Evolutionary conservation across 2,113 vertebrate species (phyloP), one percentile per base, ranked within the genome.

Genomic region (Strix uralensis): DNA sequence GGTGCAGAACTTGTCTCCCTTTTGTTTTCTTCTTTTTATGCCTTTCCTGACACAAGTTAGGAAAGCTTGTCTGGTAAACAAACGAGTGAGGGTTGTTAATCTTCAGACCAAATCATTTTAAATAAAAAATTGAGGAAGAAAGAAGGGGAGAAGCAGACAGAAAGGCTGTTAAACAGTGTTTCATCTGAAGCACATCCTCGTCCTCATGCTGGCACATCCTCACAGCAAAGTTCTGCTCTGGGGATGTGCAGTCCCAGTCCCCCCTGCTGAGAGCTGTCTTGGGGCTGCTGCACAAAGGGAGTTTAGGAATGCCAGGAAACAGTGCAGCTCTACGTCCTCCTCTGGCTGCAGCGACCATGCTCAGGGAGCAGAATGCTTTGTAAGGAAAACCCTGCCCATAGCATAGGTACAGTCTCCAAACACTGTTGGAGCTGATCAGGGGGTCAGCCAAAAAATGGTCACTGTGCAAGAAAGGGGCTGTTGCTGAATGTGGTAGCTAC

Each of bases 171-270:
- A 51, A 91, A 63, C 8, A 2, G 12, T 27, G 10, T 59, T 79
- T 61, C 42, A 9, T 5, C 20, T 65, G 20, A 86, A 69, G 49
- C 10, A 61, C 5, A 46, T 38, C 8, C n/a, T 58, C 4, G 4
- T 83, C 6, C 51, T 92, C 18, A 5, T 13, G 19, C 30, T 85
- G 61, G 13, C 22, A 52, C 19, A 70, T 29, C 27, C 20, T 36
- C 9, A 1, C 8, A 65, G 23, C 13, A 36, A 83, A 77, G 8
- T 4, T 47, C 23, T 78, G 34, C 12, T 69, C 5, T 5, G 3
- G 9, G 1, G 0, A 23, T 15, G 14, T 67, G n/a, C 7, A 66
- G 21, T 15, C 36, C 46, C 9, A 1, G 18, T 55, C 5, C 42
- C 19, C 7, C 16, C 15, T n/a, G 11, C 7, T 15, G 20, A 86